Evolutionary conservation across 2,888 invertebrate species (phyloP), one percentile per base, ranked within the genome.

Genomic region (Callyntrura sp.): DNA sequence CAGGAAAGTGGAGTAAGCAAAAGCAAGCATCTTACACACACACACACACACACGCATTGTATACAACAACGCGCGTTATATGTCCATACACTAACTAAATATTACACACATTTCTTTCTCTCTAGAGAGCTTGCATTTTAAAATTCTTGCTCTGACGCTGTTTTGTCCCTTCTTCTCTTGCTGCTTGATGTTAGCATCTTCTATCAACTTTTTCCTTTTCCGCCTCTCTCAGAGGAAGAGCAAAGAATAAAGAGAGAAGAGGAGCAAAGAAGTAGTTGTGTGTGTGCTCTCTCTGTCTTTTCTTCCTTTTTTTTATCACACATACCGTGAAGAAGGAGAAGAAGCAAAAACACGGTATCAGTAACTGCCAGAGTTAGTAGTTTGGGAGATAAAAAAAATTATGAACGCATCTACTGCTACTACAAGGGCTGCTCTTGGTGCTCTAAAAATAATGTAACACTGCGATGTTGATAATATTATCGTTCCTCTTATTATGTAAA

Each of bases 401-500:
- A 70, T 9, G 12, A 70, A 43, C 45, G 45, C 35, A n/a, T 35
- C 35, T 17, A 60, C 60, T 60, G 9, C 51, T 25, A 65, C 28
- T 65, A 14, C 43, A 8, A 43, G 17, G n/a, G 17, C 35, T 23
- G 68, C 3, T 35, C 35, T 12, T 70, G 23, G 5, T 51, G 9
- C 60, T 60, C 60, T 23, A 5, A 51, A 65, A 65, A 35, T 76
- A 85, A 78, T 78, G 85, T 65, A 85, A 85, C 73, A 14, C 45
- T 62, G 81, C 9, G 45, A 81, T 62, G 23, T 85, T 55, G 76
- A 78, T 85, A 85, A 85, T 73, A 76, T 62, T 85, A 76, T 85
- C 85, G 62, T 78, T 85, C 28, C 76, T 76, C 51, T 48, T 85
- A 85, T 60, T 85, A 85, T 85, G 85, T 78, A 85, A 85, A 62